Evolutionary conservation across 2,797 vertebrate species (phyloP), one percentile per base, ranked within the genome.

Genomic region (Smutsia gigantea): DNA sequence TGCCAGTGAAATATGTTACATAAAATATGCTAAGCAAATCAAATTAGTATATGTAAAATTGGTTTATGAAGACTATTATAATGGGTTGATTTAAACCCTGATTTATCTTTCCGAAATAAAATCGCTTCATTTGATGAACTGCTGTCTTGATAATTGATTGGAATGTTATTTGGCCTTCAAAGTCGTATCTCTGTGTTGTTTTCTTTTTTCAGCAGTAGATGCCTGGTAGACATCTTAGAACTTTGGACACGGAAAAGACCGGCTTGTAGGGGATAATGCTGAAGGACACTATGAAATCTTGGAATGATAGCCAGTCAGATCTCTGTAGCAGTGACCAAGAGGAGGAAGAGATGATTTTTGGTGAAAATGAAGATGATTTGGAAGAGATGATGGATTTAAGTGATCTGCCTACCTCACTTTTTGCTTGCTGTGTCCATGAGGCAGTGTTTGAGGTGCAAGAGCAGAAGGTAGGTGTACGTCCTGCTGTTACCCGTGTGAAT

Each of bases 311-410:
- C 98, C 98, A 98, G 96, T 99, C 99, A 0, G 99, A 99, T 93
- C 99, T 99, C 98, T 99, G 99, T 98, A 99, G 99, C 98, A 99
- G 99, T 27, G 99, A 99, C 95, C 99, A 99, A 94, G 99, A 99
- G 15, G 99, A 99, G 97, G 99, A 99, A 84, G 99, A 99, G 97
- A 99, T 99, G 98, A 98, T 99, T 90, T 99, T 99, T 98, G 99
- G 98, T 1, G 99, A 99, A 96, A 99, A 99, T 94, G 99, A 99
- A 39, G 98, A 98, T 1, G 98, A 99, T 69, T 98, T 98, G 51
- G 99, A 99, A 87, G 99, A 99, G 98, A 99, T 99, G 99, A 99
- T 99, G 99, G 99, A 99, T 98, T 98, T 99, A 59, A 99, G 99
- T 49, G 99, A 99, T 97, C 98, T 99, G 94, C 99, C 99, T 96